Conservation (phyloP, 2,113 vertebrate genomes). For the Oenanthe oenanthe region DNA sequence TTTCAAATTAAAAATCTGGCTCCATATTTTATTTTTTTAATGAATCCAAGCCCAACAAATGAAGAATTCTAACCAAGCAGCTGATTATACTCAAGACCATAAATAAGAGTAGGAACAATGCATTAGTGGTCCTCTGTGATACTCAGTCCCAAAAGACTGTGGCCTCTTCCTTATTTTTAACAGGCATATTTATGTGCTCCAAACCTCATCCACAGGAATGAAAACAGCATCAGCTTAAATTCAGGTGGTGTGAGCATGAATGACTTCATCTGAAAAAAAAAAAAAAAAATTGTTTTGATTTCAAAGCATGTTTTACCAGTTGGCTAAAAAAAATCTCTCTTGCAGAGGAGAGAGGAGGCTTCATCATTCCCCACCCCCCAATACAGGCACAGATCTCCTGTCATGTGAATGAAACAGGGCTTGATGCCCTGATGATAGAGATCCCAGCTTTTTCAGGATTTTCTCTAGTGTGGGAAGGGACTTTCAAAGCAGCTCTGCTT, state of each 20-base stretch:
- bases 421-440: not conserved
- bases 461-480: not conserved
- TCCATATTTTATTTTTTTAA: not conserved
- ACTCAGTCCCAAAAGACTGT: not conserved
- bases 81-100: not conserved
- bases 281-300: not conserved
- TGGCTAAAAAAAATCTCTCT: not conserved
- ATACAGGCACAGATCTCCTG: not conserved
- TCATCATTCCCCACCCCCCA: not conserved
- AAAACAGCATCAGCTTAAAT: not conserved
- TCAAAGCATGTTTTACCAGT: not conserved
- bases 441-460: not conserved
- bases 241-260: not conserved
- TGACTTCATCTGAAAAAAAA: not conserved
- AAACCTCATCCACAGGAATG: not conserved
- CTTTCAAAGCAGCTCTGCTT: not conserved
- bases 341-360: not conserved
- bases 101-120: not conserved
- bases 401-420: not conserved
- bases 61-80: not conserved
- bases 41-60: not conserved
- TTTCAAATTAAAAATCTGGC: not conserved
- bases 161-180: not conserved
- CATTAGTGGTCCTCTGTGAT: not conserved
- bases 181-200: not conserved